phyloP scores from a whole-genome alignment of 2,888 invertebrate species.

The Pilophorus perplexus region DNA sequence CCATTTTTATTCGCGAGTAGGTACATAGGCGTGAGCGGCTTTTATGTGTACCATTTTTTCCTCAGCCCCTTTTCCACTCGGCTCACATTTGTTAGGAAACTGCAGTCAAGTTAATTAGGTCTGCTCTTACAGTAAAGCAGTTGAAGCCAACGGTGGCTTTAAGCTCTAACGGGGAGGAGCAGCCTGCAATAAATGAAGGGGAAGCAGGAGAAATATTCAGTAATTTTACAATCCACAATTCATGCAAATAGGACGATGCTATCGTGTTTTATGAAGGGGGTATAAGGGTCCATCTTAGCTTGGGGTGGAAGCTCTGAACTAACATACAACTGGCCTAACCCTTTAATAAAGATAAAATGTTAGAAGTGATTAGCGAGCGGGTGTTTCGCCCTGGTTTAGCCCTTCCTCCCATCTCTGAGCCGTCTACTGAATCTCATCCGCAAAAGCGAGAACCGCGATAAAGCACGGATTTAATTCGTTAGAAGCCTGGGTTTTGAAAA shows the following conservation, averaged over 20 bases:
- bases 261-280: slow-evolving; percentile 21
- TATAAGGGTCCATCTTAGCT: slow-evolving; percentile 9
- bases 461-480: slow-evolving; percentile 22
- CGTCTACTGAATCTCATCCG: too few relatives aligned
- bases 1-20: too few relatives aligned
- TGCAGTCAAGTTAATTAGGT: slow-evolving; percentile 33
- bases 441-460: too few relatives aligned
- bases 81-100: slow-evolving; percentile 33
- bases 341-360: slow-evolving; percentile 25
- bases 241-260: slow-evolving; percentile 35
- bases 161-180: background rate
- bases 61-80: too few relatives aligned
- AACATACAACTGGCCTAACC: slow-evolving; percentile 18
- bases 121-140: slow-evolving; percentile 10
- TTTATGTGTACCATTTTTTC: too few relatives aligned
- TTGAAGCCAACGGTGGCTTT: background rate
- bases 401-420: too few relatives aligned
- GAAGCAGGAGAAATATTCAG: slow-evolving; percentile 23
- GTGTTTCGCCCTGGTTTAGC: too few relatives aligned
- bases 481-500: slow-evolving; percentile 11
- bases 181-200: background rate
- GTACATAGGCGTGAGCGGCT: too few relatives aligned
- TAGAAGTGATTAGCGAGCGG: slow-evolving; percentile 18
- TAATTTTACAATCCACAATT: slow-evolving; percentile 34
- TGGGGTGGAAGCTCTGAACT: slow-evolving; percentile 1